Evolutionary conservation across 2,113 vertebrate species (phyloP), one percentile per base, ranked within the genome.

Genomic region (Forbesichthys papilliferus): DNA sequence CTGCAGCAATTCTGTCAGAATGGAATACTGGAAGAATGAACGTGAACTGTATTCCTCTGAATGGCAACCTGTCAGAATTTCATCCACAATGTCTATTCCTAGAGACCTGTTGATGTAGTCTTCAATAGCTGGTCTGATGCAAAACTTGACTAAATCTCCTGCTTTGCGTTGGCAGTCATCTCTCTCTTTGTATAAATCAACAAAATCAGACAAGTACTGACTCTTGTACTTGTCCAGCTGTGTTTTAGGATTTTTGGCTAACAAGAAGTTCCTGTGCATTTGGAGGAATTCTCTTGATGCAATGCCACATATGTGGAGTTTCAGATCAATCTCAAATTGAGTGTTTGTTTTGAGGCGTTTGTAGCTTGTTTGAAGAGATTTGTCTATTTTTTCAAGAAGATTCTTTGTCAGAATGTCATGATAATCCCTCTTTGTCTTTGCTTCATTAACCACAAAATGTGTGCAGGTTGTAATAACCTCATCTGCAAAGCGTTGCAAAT

Each of bases 271-370:
- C 14, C 3, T 14, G 77, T 91, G 89, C 82, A 90, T 88, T 5
- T 80, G 0, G 0, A 12, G 3, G 47, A 89, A 89, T 3, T 80
- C 11, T 1, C 4, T 71, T 10, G 76, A 66, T 1, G 84, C 87
- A 78, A 82, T 53, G n/a, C 74, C 71, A 54, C 85, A 90, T 4
- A 91, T 88, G 55, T 84, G 66, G 33, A 81, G 36, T 67, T 89
- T 85, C 3, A 90, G 42, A 1, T 86, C 77, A 48, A 78, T 0
- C 47, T 69, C 85, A 73, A 75, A 79, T 34, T 69, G 6, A 1
- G 3, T 9, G 7, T 63, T 78, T 5, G 12, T n/a, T 11, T 48
- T 67, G 8, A 49, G 49, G 0, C 1, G 3, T 2, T 48, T 11
- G 3, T 0, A 1, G 3, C 5, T 0, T 16, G 16, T 16, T 4